A percentile compares a stretch with the other conserved stretches of the same genome.
phyloP scores from a whole-genome alignment of 2,888 invertebrate species.

The Tetragonula carbonaria region DNA sequence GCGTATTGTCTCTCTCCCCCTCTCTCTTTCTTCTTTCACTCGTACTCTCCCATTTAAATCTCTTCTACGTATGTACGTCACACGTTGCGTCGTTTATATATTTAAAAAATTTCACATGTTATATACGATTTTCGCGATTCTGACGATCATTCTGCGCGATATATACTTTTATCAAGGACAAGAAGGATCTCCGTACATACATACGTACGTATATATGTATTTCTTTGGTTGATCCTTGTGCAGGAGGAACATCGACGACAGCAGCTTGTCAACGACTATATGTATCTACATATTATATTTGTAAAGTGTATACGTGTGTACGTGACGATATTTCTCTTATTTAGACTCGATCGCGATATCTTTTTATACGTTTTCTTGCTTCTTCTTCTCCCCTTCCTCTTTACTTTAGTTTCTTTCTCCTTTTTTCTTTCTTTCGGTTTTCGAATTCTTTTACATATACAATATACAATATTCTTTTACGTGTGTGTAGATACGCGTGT shows the following conservation, averaged over 20 bases:
- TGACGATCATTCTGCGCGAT: slow-evolving; percentile 47
- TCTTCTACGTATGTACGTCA: slow-evolving; percentile 31
- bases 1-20: slow-evolving; percentile 56
- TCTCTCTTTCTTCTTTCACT: slow-evolving; percentile 47
- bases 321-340: not conserved
- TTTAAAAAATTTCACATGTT: slow-evolving; percentile 22
- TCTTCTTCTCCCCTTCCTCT: not conserved
- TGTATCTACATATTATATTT: slow-evolving; percentile 40
- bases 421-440: not conserved
- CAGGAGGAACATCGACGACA: slow-evolving; percentile 47
- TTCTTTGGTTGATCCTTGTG: slow-evolving; percentile 23
- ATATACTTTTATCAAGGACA: slow-evolving; percentile 10
- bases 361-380: not conserved
- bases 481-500: not conserved
- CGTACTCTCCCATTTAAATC: slow-evolving; percentile 15
- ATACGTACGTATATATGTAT: not conserved
- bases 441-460: not conserved
- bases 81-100: slow-evolving; percentile 17
- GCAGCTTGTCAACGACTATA: slow-evolving; percentile 47
- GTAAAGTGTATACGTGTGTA: not conserved
- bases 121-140: slow-evolving; percentile 12
- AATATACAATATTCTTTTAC: not conserved
- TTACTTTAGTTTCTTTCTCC: too few relatives aligned
- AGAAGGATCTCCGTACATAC: slow-evolving; percentile 25
- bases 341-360: not conserved